A percentile compares a stretch with the other conserved stretches of the same genome.
phyloP scores from a whole-genome alignment of 2,797 vertebrate species.

The Siniperca obscura region DNA sequence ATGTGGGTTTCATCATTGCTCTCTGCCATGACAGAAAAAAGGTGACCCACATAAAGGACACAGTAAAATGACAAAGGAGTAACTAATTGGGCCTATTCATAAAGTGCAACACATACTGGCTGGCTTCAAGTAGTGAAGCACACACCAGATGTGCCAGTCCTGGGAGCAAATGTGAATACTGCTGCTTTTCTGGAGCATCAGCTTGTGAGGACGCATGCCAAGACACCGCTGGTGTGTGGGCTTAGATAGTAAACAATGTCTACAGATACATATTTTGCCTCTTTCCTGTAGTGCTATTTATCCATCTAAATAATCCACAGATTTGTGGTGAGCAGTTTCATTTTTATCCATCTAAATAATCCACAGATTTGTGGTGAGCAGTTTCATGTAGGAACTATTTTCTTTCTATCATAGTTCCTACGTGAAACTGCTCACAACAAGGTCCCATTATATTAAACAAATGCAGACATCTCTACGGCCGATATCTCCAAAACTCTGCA shows the following conservation, averaged over 20 bases:
- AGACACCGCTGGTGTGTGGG: background rate
- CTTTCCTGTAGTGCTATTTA: too few species aligned
- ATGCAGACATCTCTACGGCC: too few species aligned
- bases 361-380: too few species aligned
- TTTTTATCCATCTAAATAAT: too few species aligned
- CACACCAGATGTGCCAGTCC: slow-evolving; percentile 14
- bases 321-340: too few species aligned
- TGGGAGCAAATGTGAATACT: slow-evolving; percentile 21
- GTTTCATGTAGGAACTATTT: too few species aligned
- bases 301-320: too few species aligned
- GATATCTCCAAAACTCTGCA: too few species aligned
- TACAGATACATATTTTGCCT: too few species aligned
- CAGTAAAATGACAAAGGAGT: background rate
- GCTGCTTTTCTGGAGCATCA: slow-evolving; percentile 18
- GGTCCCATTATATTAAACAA: too few species aligned
- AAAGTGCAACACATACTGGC: background rate
- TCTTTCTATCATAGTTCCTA: too few species aligned
- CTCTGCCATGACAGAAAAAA: background rate
- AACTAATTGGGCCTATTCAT: background rate
- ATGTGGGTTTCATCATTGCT: background rate
- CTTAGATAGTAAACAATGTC: background rate
- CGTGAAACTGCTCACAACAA: too few species aligned
- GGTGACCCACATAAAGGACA: slow-evolving; percentile 1
- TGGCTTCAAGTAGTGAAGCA: background rate
- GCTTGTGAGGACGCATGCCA: background rate